phyloP scores from a whole-genome alignment of 2,113 vertebrate genomes.

The Odobenus rosmarus region DNA sequence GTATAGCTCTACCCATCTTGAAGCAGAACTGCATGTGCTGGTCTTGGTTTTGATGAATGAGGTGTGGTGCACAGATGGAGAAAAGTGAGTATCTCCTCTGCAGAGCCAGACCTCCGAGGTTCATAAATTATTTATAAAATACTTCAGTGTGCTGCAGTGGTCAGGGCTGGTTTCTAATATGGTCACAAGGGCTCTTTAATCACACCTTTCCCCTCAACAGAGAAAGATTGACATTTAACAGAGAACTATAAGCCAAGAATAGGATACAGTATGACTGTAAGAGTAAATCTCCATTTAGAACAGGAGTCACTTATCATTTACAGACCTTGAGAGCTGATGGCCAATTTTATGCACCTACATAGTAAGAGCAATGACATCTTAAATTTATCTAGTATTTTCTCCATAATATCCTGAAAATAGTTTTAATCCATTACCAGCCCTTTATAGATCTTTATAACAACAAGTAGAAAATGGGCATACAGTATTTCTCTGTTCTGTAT shows the following conservation, averaged over 20 bases:
- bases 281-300: background rate
- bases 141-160: conserved; percentile 12
- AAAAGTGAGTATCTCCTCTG: conserved; percentile 67
- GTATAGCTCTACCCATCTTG: background rate
- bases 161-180: background rate
- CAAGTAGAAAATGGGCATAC: background rate
- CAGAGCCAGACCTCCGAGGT: conserved; percentile 54
- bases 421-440: background rate
- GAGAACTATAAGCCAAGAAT: background rate
- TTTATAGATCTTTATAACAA: background rate
- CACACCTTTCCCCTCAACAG: background rate
- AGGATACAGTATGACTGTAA: background rate
- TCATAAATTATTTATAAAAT: conserved; percentile 77
- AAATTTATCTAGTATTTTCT: conserved; percentile 37
- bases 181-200: conserved; percentile 55
- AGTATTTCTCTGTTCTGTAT: background rate
- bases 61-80: conserved; percentile 7
- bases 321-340: background rate
- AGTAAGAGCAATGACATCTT: background rate
- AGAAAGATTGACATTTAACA: conserved; percentile 43
- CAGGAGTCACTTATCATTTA: background rate
- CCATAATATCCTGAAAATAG: background rate
- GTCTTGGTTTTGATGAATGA: conserved; percentile 71
- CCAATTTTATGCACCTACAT: background rate
- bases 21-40: background rate